Base-by-base conservation (phyloP, 1,140 invertebrate species). In the Zaprionus kolodkinae region DNA sequence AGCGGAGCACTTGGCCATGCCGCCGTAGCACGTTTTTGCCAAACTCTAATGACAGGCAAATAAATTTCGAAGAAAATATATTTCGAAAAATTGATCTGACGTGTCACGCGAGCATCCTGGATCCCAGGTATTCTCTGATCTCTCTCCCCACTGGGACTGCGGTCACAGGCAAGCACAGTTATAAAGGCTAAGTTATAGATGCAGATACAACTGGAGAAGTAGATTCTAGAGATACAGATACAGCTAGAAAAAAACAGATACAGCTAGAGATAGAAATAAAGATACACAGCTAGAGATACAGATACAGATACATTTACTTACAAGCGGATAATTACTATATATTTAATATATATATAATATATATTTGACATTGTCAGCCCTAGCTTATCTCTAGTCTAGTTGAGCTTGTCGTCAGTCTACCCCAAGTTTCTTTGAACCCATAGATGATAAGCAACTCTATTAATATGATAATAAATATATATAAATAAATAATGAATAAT, bases 31-130 rank as follows among this genome's bases (percentile, higher is more conserved):
- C 85, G 85, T 88, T 79, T 56, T 56, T 65, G 81, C 85, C 84
- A 81, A 88, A 88, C 81, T 85, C 85, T 81, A 88, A 88, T 89
- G 85, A 90, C 85, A 90, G 85, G 85, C 85, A 88, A 88, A 88
- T 88, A 88, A 88, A 88, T 88, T 85, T 79, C 78, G 55, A 73
- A 85, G 85, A 81, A 88, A 81, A 88, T 88, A 88, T 88, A 88
- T 88, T 85, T 89, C 81, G 78, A 76, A 79, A 89, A 88, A 88
- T 88, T 89, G 81, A 88, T 85, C 85, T 89, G 85, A 88, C 85
- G 81, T 88, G 85, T 88, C 85, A 88, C 85, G 85, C 85, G 60
- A 69, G 45, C 45, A 21, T 12, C 17, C 45, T 12, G 10, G 1
- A 21, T 21, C 21, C 21, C 21, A 21, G 21, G 21, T 21, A 21